A percentile compares a stretch with the other conserved stretches of the same genome.
Evolutionary conservation across 2,888 invertebrate genomes (phyloP).

Genomic region (Uloborus plumipes): DNA sequence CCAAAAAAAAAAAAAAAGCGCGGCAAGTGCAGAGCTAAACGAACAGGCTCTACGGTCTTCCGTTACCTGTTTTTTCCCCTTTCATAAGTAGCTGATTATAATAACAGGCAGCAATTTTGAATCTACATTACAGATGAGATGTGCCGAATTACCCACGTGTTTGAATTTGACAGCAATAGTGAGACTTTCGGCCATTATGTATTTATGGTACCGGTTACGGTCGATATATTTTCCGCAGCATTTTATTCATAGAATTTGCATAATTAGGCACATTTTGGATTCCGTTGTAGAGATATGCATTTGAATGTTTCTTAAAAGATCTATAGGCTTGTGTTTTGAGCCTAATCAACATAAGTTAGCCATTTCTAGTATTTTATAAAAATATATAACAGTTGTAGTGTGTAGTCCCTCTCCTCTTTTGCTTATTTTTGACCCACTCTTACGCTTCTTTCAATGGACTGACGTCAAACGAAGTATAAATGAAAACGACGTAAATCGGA

Average conservation of each 20-base stretch:
- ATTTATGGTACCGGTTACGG: constrained; percentile 53
- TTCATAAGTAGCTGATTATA: constrained; percentile 23
- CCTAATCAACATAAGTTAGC: no score
- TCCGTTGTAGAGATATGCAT: neutral
- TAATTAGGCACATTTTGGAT: constrained; percentile 15
- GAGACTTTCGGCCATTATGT: constrained; percentile 31
- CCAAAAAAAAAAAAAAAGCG: neutral
- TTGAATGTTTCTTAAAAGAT: no score
- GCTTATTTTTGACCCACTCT: no score
- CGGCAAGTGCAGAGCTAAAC: neutral
- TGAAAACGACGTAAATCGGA: no score
- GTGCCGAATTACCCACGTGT: constrained; percentile 7
- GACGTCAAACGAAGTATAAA: no score
- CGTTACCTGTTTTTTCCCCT: neutral
- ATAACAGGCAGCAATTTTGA: constrained; percentile 29
- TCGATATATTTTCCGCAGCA: no score
- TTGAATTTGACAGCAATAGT: constrained; percentile 8
- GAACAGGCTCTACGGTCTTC: neutral
- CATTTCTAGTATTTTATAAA: no score
- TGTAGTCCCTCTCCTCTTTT: no score
- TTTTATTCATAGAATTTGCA: constrained; percentile 24
- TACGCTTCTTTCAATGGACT: no score
- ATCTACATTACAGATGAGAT: constrained; percentile 35
- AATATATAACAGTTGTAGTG: no score
- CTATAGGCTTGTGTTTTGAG: no score